These are phyloP conservation scores for Sinohyriopsis cumingii DNA, from an alignment of 2,888 invertebrate species.

Conservation along the genomic window DNA sequence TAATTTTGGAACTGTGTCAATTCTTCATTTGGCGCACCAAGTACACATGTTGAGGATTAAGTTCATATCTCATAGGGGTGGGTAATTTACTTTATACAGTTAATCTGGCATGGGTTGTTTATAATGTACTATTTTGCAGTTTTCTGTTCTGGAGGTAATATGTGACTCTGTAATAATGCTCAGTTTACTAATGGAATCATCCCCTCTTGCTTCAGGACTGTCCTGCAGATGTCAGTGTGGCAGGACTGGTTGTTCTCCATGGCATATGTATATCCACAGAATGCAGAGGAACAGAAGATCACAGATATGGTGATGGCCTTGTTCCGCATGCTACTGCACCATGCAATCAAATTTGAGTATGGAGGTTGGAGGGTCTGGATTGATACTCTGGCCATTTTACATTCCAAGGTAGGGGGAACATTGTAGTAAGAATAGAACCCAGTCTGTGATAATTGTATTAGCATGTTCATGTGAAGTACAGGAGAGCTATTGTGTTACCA, in stretches of 20 bases:
- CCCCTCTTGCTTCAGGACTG: slow-evolving; percentile 76
- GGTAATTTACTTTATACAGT: no score
- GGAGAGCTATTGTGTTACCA: neutral
- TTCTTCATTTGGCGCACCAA: no score
- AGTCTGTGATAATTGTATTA: neutral
- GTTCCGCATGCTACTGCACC: slow-evolving; percentile 97
- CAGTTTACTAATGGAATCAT: no score
- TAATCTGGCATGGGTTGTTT: no score
- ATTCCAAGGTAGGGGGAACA: slow-evolving; percentile 87
- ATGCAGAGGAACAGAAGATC: slow-evolving; percentile 94
- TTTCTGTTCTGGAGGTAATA: neutral
- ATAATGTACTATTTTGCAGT: no score
- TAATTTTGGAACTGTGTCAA: no score
- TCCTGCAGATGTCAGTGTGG: slow-evolving; percentile 99
- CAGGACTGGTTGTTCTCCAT: slow-evolving; percentile 96
- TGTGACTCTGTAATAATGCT: no score
- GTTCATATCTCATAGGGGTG: no score
- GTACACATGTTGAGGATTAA: no score
- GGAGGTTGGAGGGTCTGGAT: slow-evolving; percentile 99
- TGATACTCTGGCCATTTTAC: slow-evolving; percentile 98
- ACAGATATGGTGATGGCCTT: slow-evolving; percentile 98
- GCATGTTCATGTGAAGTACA: neutral
- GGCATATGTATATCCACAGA: slow-evolving; percentile 97
- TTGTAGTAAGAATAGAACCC: neutral
- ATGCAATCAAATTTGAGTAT: slow-evolving; percentile 99